These are phyloP conservation scores for Aurelia aurita DNA, from an alignment of 30 jellyfish, hydroid and myxozoan species.

Conservation along the genomic window DNA sequence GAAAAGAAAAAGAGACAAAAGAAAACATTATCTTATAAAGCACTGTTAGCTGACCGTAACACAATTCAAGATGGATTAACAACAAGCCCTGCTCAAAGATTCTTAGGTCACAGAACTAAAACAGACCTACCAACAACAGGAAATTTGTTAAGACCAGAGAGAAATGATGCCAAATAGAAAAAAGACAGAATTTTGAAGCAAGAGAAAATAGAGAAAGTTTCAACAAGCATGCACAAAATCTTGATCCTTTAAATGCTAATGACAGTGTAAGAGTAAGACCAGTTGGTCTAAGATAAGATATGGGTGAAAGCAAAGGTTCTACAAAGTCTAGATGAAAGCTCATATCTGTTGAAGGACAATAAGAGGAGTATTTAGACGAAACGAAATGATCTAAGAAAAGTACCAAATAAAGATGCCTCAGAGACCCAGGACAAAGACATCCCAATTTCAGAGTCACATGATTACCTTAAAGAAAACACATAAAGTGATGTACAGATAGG, in stretches of 20 bases:
- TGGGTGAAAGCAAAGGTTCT: slow-evolving; percentile 40
- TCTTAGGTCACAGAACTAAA: slow-evolving; percentile 46
- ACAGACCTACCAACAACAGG: slow-evolving; percentile 59
- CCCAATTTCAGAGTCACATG: slow-evolving; percentile 44
- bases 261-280: slow-evolving; percentile 31
- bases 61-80: slow-evolving; percentile 57
- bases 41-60: slow-evolving; percentile 57
- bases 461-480: slow-evolving; percentile 6
- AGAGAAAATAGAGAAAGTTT: slow-evolving; percentile 33
- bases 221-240: slow-evolving; percentile 21
- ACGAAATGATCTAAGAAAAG: slow-evolving; percentile 46
- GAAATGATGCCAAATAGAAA: slow-evolving; percentile 40
- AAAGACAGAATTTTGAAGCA: slow-evolving; percentile 36
- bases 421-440: slow-evolving; percentile 31
- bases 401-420: slow-evolving; percentile 29
- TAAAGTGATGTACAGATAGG: slow-evolving; percentile 36
- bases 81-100: slow-evolving; percentile 63
- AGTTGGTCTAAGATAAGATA: slow-evolving; percentile 12
- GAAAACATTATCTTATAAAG: too few species aligned
- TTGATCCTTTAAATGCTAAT: not conserved
- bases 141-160: slow-evolving; percentile 51
- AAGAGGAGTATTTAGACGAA: slow-evolving; percentile 48
- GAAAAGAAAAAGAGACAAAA: too few species aligned
- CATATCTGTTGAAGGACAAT: slow-evolving; percentile 40
- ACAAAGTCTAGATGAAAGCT: slow-evolving; percentile 31